Evolutionary conservation across 2,888 invertebrate genomes (phyloP).

Genomic region (Acrobeloides nanus): DNA sequence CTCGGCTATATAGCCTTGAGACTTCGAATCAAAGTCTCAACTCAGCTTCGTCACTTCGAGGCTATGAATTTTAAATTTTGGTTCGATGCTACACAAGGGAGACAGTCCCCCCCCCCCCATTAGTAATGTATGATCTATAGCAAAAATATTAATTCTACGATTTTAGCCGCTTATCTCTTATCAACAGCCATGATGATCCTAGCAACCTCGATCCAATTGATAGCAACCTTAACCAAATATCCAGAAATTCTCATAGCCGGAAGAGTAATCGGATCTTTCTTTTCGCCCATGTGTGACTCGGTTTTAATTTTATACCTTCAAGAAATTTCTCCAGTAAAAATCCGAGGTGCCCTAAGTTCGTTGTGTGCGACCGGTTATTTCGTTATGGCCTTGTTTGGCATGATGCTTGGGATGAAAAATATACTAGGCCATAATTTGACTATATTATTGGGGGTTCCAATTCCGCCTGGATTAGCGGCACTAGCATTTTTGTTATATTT

Average conservation of each 20-base stretch:
- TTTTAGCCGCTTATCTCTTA: conserved; percentile 41
- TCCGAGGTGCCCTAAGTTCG: conserved; percentile 35
- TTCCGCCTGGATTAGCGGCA: conserved; percentile 28
- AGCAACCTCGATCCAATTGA: conserved; percentile 40
- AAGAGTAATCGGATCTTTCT: conserved; percentile 40
- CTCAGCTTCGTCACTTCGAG: too few species aligned
- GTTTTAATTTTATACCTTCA: conserved; percentile 44
- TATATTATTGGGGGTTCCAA: conserved; percentile 25
- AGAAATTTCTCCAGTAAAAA: conserved; percentile 31
- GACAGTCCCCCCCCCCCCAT: too few species aligned
- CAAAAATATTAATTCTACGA: too few species aligned
- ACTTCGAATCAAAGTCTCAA: too few species aligned
- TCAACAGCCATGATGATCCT: conserved; percentile 42
- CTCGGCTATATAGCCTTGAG: too few species aligned
- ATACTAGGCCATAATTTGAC: conserved; percentile 32
- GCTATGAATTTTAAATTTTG: too few species aligned
- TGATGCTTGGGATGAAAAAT: conserved; percentile 31
- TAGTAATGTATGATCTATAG: too few species aligned
- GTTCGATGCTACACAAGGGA: too few species aligned
- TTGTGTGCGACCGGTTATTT: conserved; percentile 38
- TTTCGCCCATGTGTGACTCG: conserved; percentile 48
- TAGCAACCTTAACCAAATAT: conserved; percentile 41
- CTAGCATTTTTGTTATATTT: conserved; percentile 28
- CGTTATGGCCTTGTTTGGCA: conserved; percentile 36
- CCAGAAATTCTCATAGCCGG: conserved; percentile 41